Base-by-base conservation (phyloP, 2,113 vertebrate genomes). In the Gopherus evgoodei region DNA sequence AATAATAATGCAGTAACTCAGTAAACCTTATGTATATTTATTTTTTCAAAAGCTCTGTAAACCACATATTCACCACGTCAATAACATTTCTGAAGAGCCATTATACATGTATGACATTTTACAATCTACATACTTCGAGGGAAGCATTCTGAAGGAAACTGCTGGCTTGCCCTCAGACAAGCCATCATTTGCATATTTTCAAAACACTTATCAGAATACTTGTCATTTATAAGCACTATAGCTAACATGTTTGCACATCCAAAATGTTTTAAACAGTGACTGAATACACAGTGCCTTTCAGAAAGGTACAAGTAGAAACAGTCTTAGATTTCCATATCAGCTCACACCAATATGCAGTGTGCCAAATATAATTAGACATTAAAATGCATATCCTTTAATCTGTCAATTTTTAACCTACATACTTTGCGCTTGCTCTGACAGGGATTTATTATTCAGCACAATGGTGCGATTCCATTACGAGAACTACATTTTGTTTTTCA, bases 241-340 rank as follows among this genome's bases (percentile, higher is more conserved):
- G 50, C 87, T 93, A 96, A 72, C 76, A n/a, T 16, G 59, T 91
- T 87, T 69, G 83, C 87, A 90, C 88, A 93, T 86, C 52, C 82
- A 86, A 93, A 95, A 94, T 84, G 76, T 93, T 97, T 92, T 89
- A 94, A 90, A 93, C 88, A 92, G 80, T 59, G 92, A 92, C 87
- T 93, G 75, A 97, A 95, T 84, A 81, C 38, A 93, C 0, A 1
- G 76, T 65, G 59, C 31, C 89, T 94, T 92, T 79, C 44, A 84
- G 22, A 88, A 93, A 88, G 91, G 84, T 7, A 49, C 52, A 89
- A 49, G 38, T 3, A 86, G 69, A 93, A 38, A 80, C 9, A 91
- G 83, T 25, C 56, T 79, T 89, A 65, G n/a, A 82, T 84, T 94
- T 24, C 85, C 6, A 12, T 79, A 84, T 75, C 22, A n/a, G 81